These are phyloP conservation scores for Arnoldichthys spilopterus DNA, from an alignment of 2,797 vertebrate genomes.

Conservation along the genomic window DNA sequence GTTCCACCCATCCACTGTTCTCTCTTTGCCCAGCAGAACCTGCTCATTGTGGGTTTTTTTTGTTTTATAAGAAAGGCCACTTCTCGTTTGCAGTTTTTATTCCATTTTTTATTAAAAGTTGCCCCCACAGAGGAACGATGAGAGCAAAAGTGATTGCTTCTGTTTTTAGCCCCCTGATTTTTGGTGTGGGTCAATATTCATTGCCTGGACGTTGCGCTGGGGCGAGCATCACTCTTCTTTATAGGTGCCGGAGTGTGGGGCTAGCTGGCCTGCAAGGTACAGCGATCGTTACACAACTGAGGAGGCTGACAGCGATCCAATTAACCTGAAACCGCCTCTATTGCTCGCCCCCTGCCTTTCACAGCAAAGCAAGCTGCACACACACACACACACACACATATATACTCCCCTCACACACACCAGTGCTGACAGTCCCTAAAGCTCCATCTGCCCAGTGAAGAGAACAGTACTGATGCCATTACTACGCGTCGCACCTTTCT, in stretches of 20 bases:
- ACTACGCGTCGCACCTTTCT: background rate
- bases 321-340: slow-evolving; percentile 70
- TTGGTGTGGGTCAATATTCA: slow-evolving; percentile 76
- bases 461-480: slow-evolving; percentile 15
- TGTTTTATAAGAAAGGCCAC: background rate
- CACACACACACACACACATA: slow-evolving; percentile 27
- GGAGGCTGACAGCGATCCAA: slow-evolving; percentile 69
- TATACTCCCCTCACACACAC: slow-evolving; percentile 6
- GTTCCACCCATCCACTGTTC: background rate
- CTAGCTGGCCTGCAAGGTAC: slow-evolving; percentile 62
- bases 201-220: slow-evolving; percentile 55
- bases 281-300: slow-evolving; percentile 71
- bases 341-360: slow-evolving; percentile 43
- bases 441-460: slow-evolving; percentile 26
- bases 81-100: slow-evolving; percentile 1
- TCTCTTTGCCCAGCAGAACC: background rate
- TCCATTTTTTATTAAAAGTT: slow-evolving; percentile 49
- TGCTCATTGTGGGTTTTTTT: background rate
- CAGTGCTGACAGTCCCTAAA: slow-evolving; percentile 48
- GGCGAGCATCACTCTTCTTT: slow-evolving; percentile 64
- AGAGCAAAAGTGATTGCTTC: slow-evolving; percentile 74
- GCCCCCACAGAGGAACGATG: slow-evolving; percentile 71
- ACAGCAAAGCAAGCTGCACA: slow-evolving; percentile 18
- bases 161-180: slow-evolving; percentile 74
- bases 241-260: slow-evolving; percentile 54